phyloP scores from a whole-genome alignment of 2,113 vertebrate species.

The Hassar affinis region DNA sequence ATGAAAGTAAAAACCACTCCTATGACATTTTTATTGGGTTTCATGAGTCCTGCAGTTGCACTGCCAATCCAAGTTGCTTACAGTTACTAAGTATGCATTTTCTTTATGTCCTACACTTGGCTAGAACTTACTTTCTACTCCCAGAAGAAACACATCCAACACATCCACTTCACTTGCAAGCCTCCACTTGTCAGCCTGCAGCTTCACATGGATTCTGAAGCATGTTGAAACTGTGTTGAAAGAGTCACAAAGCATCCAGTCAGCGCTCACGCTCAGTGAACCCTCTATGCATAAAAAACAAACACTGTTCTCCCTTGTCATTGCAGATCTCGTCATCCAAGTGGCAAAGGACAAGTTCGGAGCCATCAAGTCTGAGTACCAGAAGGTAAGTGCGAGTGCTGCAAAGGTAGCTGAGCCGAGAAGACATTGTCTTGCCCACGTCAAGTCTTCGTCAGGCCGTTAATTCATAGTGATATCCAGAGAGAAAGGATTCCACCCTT shows the following conservation, averaged over 20 bases:
- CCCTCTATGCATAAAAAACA: constrained; percentile 21
- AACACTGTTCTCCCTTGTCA: constrained; percentile 56
- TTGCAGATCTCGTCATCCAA: constrained; percentile 83
- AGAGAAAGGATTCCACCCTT: constrained; percentile 1
- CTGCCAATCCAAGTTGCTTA: not conserved
- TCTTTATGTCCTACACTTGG: not conserved
- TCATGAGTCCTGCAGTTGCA: not conserved
- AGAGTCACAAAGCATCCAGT: not conserved
- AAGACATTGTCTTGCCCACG: not conserved
- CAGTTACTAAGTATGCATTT: not conserved
- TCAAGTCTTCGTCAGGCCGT: constrained; percentile 30
- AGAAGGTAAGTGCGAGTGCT: constrained; percentile 69
- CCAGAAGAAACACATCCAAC: not conserved
- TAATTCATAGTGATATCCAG: constrained; percentile 50
- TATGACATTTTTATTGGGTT: not conserved
- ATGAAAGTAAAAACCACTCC: not conserved
- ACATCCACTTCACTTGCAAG: not conserved
- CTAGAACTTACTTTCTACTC: not conserved
- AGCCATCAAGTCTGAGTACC: constrained; percentile 69
- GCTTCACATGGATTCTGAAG: not conserved
- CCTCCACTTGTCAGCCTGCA: not conserved
- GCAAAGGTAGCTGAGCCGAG: constrained; percentile 9
- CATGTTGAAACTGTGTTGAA: not conserved
- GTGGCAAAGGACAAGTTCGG: constrained; percentile 81
- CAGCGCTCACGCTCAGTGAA: not conserved